These are phyloP conservation scores for Triplophysa siluroides DNA, from an alignment of 2,113 vertebrate species.

Conservation along the genomic window DNA sequence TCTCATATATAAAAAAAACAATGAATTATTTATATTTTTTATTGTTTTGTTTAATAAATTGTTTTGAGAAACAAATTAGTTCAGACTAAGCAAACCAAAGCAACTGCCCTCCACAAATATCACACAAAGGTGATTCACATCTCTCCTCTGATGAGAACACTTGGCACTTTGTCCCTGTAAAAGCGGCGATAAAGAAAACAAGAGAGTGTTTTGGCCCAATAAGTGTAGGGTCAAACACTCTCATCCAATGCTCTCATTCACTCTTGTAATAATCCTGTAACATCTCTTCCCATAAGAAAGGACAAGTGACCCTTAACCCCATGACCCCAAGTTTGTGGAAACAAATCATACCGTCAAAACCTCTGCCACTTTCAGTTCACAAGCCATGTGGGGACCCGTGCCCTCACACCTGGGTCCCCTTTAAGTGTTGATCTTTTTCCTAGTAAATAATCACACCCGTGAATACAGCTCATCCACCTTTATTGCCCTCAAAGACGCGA, in stretches of 20 bases:
- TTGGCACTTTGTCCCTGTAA: conserved; percentile 41
- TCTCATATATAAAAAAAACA: background rate
- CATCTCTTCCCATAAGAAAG: conserved; percentile 37
- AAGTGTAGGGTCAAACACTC: conserved; percentile 33
- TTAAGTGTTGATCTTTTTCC: conserved; percentile 13
- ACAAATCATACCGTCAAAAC: conserved; percentile 41
- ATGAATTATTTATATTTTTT: background rate
- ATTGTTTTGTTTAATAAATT: conserved; percentile 4
- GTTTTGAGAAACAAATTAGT: background rate
- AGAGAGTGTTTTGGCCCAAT: conserved; percentile 32
- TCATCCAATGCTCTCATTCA: conserved; percentile 42
- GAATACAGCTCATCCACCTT: conserved; percentile 31
- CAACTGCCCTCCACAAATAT: background rate
- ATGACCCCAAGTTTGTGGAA: conserved; percentile 39
- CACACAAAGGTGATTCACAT: conserved; percentile 16
- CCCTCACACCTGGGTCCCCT: conserved; percentile 41
- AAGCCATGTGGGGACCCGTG: background rate
- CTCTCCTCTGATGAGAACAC: conserved; percentile 14
- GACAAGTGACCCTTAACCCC: conserved; percentile 45
- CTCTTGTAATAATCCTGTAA: conserved; percentile 49
- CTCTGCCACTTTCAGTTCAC: background rate
- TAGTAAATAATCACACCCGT: conserved; percentile 30
- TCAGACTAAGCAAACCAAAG: conserved; percentile 9
- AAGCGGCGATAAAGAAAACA: conserved; percentile 32
- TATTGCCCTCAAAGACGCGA: conserved; percentile 41